Conservation (phyloP, 2,113 vertebrate species). For the Cryptomyrus ogoouensis region DNA sequence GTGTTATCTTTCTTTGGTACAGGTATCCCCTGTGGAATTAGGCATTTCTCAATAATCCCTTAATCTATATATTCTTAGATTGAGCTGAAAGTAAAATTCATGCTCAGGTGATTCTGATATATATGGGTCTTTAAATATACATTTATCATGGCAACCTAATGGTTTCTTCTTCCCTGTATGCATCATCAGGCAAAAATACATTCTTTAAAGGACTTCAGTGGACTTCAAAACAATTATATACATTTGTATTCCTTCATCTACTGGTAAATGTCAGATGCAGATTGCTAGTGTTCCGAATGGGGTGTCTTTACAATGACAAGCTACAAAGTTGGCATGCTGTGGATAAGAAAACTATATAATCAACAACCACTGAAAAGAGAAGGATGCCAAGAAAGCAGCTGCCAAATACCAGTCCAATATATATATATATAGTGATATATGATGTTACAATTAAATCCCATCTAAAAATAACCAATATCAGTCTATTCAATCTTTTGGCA, state of each 20-base stretch:
- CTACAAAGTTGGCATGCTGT: background rate
- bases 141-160: background rate
- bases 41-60: conserved; percentile 29
- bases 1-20: conserved; percentile 13
- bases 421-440: background rate
- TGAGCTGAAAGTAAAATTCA: conserved; percentile 17
- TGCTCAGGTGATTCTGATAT: background rate
- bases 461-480: background rate
- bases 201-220: background rate
- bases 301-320: background rate
- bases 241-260: conserved; percentile 7
- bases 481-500: background rate
- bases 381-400: background rate
- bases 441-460: background rate
- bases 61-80: conserved; percentile 14
- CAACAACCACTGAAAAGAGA: conserved; percentile 25
- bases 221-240: background rate
- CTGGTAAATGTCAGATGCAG: background rate
- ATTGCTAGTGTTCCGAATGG: background rate
- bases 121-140: background rate
- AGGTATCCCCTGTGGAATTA: conserved; percentile 25
- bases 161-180: background rate
- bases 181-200: conserved; percentile 9
- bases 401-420: background rate
- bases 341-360: background rate